phyloP scores from a whole-genome alignment of 2,797 vertebrate species.

The Clamator glandarius region DNA sequence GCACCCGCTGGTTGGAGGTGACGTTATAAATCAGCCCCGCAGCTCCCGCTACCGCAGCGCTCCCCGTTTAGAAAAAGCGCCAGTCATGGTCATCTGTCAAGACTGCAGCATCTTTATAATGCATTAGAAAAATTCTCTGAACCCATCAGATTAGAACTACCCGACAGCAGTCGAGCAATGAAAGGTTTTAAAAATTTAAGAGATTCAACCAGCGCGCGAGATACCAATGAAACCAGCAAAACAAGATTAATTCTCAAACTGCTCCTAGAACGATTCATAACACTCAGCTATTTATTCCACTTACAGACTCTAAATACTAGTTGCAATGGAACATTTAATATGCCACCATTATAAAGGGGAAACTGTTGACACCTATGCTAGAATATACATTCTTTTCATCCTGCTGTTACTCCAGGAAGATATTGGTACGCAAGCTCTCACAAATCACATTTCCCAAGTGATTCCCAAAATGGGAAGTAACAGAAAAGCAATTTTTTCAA shows the following conservation, averaged over 20 bases:
- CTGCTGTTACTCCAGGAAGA: background rate
- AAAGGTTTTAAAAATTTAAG: background rate
- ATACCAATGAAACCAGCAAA: background rate
- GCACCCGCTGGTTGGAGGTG: background rate
- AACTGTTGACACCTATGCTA: background rate
- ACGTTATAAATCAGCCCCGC: background rate
- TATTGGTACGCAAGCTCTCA: background rate
- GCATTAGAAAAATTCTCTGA: background rate
- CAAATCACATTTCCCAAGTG: background rate
- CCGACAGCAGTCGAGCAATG: background rate
- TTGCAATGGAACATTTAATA: background rate
- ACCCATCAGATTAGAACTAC: background rate
- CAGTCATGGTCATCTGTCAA: background rate
- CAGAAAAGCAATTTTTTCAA: background rate
- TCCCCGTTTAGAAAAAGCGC: background rate
- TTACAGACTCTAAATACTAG: background rate
- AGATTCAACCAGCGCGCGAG: background rate
- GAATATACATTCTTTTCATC: background rate
- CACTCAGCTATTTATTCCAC: background rate
- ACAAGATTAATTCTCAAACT: background rate
- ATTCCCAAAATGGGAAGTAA: background rate
- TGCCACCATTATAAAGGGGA: background rate
- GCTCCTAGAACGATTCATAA: background rate
- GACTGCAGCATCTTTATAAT: background rate
- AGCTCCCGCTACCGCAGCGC: background rate